Percentiles rank a stretch among this genome's conserved stretches.
These are phyloP conservation scores for Apostichopus parvimensis DNA, from an alignment of 35 echinoderm and acorn worm genomes.

Conservation along the genomic window DNA sequence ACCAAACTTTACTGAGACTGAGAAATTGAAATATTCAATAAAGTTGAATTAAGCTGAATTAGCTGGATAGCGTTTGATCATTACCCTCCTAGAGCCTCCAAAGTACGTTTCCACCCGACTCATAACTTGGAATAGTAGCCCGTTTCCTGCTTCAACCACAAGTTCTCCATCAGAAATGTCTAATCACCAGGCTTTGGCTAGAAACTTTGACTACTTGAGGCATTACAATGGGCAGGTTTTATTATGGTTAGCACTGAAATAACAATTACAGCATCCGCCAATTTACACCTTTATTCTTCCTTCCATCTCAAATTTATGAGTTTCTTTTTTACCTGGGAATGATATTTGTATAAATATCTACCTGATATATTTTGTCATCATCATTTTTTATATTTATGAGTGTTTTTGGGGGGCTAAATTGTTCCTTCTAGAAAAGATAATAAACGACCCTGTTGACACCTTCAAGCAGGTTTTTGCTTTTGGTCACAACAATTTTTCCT, in stretches of 20 bases:
- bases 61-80: no score
- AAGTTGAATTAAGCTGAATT: no score
- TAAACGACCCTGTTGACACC: no score
- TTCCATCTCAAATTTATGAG: not conserved
- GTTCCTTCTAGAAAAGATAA: no score
- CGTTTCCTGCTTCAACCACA: not conserved
- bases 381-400: no score
- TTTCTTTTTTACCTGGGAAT: not conserved
- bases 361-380: no score
- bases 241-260: not conserved
- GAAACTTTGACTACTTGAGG: not conserved
- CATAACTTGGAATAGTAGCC: not conserved
- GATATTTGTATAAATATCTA: not conserved
- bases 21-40: no score
- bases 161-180: not conserved
- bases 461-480: no score
- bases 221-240: not conserved
- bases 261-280: constrained; percentile 26
- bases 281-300: constrained; percentile 32
- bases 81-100: no score
- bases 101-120: not conserved
- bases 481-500: no score
- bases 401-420: no score
- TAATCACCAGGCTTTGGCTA: not conserved
- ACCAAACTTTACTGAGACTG: no score